Evolutionary conservation across 2,797 vertebrate species (phyloP).

Genomic region (Rhodeus uyekii): DNA sequence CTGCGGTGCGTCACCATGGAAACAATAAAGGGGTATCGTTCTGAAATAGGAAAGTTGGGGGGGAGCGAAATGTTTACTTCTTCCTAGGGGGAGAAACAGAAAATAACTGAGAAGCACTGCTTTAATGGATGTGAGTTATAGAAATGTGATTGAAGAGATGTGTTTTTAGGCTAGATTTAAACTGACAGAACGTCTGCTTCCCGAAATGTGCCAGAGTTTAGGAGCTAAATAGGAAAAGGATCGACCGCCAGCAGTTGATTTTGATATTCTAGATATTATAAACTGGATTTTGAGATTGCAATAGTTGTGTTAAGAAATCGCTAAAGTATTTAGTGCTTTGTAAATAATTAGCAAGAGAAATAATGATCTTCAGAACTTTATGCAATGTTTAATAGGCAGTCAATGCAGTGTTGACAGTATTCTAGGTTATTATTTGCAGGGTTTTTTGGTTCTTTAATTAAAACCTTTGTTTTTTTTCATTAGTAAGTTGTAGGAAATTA

Average conservation of each 20-base stretch:
- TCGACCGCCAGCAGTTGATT: not conserved
- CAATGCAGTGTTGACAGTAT: not conserved
- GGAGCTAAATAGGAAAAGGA: not conserved
- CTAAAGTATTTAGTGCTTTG: not conserved
- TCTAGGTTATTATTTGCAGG: too few relatives aligned
- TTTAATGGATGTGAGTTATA: not conserved
- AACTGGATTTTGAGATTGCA: too few relatives aligned
- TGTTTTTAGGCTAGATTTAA: not conserved
- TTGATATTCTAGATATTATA: too few relatives aligned
- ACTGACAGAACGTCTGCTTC: not conserved
- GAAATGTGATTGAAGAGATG: not conserved
- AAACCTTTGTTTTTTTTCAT: too few relatives aligned
- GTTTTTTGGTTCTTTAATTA: too few relatives aligned
- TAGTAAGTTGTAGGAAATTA: too few relatives aligned
- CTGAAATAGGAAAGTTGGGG: too few relatives aligned
- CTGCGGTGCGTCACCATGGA: too few relatives aligned
- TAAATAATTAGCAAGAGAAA: not conserved
- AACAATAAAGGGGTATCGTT: too few relatives aligned
- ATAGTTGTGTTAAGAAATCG: not conserved
- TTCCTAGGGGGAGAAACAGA: too few relatives aligned
- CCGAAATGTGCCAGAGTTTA: not conserved
- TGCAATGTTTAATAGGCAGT: not conserved
- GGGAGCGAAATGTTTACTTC: too few relatives aligned
- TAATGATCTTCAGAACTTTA: not conserved
- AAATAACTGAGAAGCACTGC: too few relatives aligned